These are phyloP conservation scores for Latheticus oryzae DNA, from an alignment of 2,888 invertebrate genomes.

Conservation along the genomic window DNA sequence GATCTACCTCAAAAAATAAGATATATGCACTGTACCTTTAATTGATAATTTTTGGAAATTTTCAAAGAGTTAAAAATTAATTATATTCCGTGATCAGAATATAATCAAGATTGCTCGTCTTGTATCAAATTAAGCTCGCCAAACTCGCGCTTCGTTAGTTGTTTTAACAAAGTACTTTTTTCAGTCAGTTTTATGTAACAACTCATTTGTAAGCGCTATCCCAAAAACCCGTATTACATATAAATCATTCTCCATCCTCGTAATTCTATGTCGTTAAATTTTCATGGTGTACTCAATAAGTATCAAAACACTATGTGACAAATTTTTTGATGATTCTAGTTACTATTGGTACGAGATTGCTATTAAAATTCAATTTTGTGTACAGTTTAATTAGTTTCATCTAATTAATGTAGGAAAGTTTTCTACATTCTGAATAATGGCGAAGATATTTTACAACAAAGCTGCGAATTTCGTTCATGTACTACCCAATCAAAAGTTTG, in stretches of 20 bases:
- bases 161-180: slow-evolving; percentile 16
- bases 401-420: slow-evolving; percentile 23
- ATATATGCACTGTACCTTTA: no score
- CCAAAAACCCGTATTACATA: slow-evolving; percentile 6
- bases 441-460: slow-evolving; percentile 19
- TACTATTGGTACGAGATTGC: no score
- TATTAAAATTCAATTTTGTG: no score
- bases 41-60: no score
- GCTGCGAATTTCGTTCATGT: slow-evolving; percentile 14
- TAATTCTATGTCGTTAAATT: slow-evolving; percentile 5
- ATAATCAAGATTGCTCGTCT: no score
- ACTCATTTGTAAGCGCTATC: slow-evolving; percentile 9
- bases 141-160: slow-evolving; percentile 16
- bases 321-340: slow-evolving; percentile 10
- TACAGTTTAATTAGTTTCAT: slow-evolving; percentile 33
- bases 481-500: slow-evolving; percentile 30
- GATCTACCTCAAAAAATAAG: no score
- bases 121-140: slow-evolving; percentile 25
- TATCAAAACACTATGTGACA: slow-evolving; percentile 1
- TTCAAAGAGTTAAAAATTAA: no score
- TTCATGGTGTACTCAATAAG: slow-evolving; percentile 17
- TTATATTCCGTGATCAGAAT: no score
- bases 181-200: slow-evolving; percentile 2
- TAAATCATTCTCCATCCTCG: slow-evolving; percentile 21
- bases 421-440: slow-evolving; percentile 21